phyloP scores from a whole-genome alignment of 2,797 vertebrate species.

The Acridotheres tristis region DNA sequence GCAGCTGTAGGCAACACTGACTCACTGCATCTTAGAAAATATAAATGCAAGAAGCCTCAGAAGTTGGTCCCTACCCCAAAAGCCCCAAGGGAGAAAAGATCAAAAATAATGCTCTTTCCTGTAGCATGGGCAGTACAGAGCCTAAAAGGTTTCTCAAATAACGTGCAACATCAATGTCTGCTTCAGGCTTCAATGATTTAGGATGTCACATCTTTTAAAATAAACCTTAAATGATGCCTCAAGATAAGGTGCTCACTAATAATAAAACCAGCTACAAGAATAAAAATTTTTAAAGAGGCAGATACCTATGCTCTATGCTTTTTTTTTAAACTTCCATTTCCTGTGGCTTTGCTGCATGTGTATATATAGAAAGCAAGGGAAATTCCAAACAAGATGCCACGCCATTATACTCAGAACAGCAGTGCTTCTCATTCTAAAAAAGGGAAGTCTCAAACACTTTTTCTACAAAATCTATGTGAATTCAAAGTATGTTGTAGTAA shows the following conservation, averaged over 20 bases:
- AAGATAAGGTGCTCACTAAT: slow-evolving; percentile 29
- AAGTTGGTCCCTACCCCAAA: background rate
- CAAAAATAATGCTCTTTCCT: background rate
- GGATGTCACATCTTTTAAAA: background rate
- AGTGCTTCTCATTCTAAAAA: slow-evolving; percentile 58
- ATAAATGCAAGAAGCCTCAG: background rate
- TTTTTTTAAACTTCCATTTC: slow-evolving; percentile 63
- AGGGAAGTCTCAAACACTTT: slow-evolving; percentile 51
- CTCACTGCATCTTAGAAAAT: slow-evolving; percentile 4
- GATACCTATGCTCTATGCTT: slow-evolving; percentile 34
- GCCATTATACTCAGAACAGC: slow-evolving; percentile 35
- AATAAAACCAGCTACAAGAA: slow-evolving; percentile 46
- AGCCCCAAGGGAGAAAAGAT: background rate
- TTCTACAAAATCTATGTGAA: slow-evolving; percentile 68
- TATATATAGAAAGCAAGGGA: slow-evolving; percentile 70
- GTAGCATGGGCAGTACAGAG: background rate
- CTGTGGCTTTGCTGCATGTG: slow-evolving; percentile 51
- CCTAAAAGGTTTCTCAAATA: background rate
- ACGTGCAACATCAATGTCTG: background rate
- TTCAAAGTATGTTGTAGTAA: slow-evolving; percentile 45
- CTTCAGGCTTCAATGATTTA: background rate
- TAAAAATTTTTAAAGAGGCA: slow-evolving; percentile 25
- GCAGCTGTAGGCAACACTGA: slow-evolving; percentile 35
- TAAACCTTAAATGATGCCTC: background rate
- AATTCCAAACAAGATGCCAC: slow-evolving; percentile 68